These are phyloP conservation scores for Dicrostonyx torquatus DNA, from an alignment of 2,797 vertebrate species.

Conservation along the genomic window DNA sequence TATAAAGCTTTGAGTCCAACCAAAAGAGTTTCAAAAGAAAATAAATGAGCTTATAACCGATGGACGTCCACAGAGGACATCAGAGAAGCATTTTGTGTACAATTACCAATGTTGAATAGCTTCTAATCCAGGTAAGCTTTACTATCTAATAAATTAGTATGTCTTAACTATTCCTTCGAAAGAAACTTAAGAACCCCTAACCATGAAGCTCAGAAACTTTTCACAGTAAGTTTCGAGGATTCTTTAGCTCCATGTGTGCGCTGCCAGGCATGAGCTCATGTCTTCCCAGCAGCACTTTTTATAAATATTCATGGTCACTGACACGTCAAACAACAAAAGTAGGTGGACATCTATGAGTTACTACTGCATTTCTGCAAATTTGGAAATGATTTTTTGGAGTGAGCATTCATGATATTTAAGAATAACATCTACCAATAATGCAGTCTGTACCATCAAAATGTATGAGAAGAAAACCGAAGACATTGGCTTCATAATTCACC, in stretches of 20 bases:
- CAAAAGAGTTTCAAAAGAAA: conserved; percentile 38
- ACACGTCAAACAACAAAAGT: background rate
- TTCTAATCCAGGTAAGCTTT: background rate
- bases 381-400: background rate
- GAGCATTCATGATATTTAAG: background rate
- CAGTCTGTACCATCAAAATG: background rate
- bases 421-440: background rate
- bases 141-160: conserved; percentile 12
- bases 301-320: conserved; percentile 2
- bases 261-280: background rate
- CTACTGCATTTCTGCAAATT: background rate
- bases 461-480: conserved; percentile 44
- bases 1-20: conserved; percentile 15
- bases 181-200: background rate
- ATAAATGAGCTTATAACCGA: background rate
- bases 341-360: background rate
- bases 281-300: background rate
- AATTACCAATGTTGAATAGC: background rate
- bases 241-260: background rate
- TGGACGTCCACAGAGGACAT: background rate
- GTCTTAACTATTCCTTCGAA: conserved; percentile 39
- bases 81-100: conserved; percentile 25
- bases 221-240: background rate
- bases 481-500: background rate
- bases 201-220: background rate